Conservation (phyloP, 1,140 invertebrate species). For the Bombus vancouverensis region DNA sequence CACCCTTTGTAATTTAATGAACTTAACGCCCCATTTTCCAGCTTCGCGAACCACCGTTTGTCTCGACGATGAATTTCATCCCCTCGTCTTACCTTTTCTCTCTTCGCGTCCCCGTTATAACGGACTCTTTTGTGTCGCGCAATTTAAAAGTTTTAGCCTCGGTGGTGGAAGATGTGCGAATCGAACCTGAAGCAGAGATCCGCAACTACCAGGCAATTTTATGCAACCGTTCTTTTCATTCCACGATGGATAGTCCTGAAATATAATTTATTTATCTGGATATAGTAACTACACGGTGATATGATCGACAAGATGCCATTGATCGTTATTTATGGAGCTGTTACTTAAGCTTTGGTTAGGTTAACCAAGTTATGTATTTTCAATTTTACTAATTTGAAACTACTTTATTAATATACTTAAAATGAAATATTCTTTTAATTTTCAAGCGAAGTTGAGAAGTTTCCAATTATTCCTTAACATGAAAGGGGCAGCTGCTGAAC, state of each 20-base stretch:
- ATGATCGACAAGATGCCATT: not conserved
- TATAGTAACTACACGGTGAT: not conserved
- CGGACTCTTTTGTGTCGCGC: constrained; percentile 47
- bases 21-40: constrained; percentile 42
- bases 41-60: not conserved
- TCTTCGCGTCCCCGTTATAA: constrained; percentile 32
- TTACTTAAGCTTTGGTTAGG: too few species aligned
- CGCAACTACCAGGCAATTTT: constrained; percentile 49
- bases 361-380: too few species aligned
- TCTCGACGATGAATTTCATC: constrained; percentile 36
- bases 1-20: constrained; percentile 59
- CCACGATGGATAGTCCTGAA: not conserved
- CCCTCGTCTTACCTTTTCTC: not conserved
- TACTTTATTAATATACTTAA: not conserved
- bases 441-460: not conserved
- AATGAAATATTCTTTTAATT: not conserved
- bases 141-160: constrained; percentile 57
- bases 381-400: not conserved
- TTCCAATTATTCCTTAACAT: not conserved
- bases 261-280: constrained; percentile 46
- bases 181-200: constrained; percentile 32
- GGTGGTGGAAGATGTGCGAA: constrained; percentile 22
- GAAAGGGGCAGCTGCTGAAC: too few species aligned
- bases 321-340: not conserved
- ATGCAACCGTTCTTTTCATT: constrained; percentile 44